These are phyloP conservation scores for Brachyhypopomus occidentalis DNA, from an alignment of 2,113 vertebrate species.

Conservation along the genomic window DNA sequence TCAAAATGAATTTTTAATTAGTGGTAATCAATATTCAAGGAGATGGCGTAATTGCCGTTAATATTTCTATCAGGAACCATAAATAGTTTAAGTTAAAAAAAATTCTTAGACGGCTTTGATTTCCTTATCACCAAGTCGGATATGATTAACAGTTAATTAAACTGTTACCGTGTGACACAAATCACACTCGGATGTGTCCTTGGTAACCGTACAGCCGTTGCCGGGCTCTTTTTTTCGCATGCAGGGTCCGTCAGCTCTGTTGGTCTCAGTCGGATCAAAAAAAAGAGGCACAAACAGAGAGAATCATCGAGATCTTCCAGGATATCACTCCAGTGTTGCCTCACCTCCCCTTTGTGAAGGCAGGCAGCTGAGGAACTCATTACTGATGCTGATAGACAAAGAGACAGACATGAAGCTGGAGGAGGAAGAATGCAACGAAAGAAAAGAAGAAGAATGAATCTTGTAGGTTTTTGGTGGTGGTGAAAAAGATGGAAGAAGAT, in stretches of 20 bases:
- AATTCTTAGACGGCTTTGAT: conserved; percentile 70
- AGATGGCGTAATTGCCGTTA: conserved; percentile 75
- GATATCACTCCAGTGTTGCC: conserved; percentile 62
- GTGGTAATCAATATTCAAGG: conserved; percentile 95
- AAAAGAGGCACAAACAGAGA: conserved; percentile 63
- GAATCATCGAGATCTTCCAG: conserved; percentile 67
- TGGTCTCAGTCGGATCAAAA: conserved; percentile 76
- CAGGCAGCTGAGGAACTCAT: conserved; percentile 58
- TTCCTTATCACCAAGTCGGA: conserved; percentile 91
- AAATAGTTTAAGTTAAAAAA: conserved; percentile 89
- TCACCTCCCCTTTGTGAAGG: conserved; percentile 66
- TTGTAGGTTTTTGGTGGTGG: neutral
- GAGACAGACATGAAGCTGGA: conserved; percentile 52
- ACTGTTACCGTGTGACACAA: conserved; percentile 55
- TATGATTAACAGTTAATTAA: conserved; percentile 90
- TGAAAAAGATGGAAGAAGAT: conserved; percentile 36
- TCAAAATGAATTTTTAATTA: conserved; percentile 95
- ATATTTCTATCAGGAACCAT: conserved; percentile 90
- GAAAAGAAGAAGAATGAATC: neutral
- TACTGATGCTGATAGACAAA: conserved; percentile 64
- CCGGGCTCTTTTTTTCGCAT: conserved; percentile 64
- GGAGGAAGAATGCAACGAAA: conserved; percentile 35
- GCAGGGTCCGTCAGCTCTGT: conserved; percentile 61
- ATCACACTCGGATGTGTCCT: conserved; percentile 62
- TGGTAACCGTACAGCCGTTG: conserved; percentile 60